Percentiles rank a stretch among this genome's conserved stretches.
Evolutionary conservation across 2,113 vertebrate species (phyloP).

Genomic region (Chauna torquata): DNA sequence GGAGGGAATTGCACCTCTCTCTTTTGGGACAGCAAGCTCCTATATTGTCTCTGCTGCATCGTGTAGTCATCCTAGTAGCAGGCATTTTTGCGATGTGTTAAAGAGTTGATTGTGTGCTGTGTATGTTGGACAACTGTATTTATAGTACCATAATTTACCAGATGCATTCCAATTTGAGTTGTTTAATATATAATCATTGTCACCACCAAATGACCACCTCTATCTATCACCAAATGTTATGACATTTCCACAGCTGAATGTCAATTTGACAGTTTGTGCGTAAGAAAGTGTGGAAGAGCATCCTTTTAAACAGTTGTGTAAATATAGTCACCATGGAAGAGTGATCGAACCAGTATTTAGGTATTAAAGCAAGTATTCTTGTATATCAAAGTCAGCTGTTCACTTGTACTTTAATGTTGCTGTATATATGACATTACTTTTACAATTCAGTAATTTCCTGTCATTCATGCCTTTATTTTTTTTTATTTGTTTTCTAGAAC

Average conservation of each 20-base stretch:
- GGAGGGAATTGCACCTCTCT: neutral
- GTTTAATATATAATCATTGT: neutral
- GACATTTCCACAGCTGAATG: neutral
- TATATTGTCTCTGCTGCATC: neutral
- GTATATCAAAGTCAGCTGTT: neutral
- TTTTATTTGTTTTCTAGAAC: neutral
- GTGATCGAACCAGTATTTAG: neutral
- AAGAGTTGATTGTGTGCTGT: neutral
- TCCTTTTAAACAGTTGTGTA: neutral
- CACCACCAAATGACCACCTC: neutral
- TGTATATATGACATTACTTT: neutral
- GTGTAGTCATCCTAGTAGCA: neutral
- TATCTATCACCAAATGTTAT: neutral
- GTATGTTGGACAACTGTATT: neutral
- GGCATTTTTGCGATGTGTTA: neutral
- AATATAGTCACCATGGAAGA: accelerated
- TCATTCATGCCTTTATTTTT: neutral
- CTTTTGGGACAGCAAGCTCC: neutral
- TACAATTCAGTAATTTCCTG: neutral
- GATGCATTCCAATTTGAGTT: neutral
- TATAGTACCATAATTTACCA: neutral
- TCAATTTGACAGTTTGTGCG: neutral
- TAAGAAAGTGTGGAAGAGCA: neutral
- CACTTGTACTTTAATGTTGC: neutral
- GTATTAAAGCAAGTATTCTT: neutral